A percentile compares a stretch with the other conserved stretches of the same genome.
Evolutionary conservation across 2,888 invertebrate genomes (phyloP).

Genomic region (Hirtodrosophila alboralis): DNA sequence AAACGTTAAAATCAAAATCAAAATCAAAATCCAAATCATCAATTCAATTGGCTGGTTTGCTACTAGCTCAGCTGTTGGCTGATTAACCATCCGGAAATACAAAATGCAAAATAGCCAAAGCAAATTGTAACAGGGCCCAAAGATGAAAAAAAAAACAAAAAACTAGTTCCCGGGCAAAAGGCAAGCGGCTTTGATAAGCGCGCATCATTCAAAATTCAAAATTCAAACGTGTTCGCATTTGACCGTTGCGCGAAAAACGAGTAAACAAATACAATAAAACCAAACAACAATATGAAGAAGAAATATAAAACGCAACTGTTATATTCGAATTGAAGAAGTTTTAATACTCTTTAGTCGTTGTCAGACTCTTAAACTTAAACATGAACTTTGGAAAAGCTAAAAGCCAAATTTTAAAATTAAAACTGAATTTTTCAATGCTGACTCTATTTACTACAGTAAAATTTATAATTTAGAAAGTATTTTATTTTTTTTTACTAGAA

Average conservation of each 20-base stretch:
- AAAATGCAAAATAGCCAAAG: constrained; percentile 68
- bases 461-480: too few relatives aligned
- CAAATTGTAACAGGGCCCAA: constrained; percentile 68
- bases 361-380: too few relatives aligned
- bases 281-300: constrained; percentile 10
- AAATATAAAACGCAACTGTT: constrained; percentile 8
- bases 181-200: constrained; percentile 50
- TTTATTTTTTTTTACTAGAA: too few relatives aligned
- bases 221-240: constrained; percentile 56
- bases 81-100: constrained; percentile 74
- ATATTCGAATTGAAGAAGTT: too few relatives aligned
- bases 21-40: constrained; percentile 26
- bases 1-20: constrained; percentile 7
- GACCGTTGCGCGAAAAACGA: constrained; percentile 57
- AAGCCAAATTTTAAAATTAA: too few relatives aligned
- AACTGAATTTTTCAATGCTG: too few relatives aligned
- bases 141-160: constrained; percentile 23
- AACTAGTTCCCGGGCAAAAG: constrained; percentile 56
- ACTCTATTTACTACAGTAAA: too few relatives aligned
- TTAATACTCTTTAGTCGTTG: too few relatives aligned
- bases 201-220: constrained; percentile 23
- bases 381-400: too few relatives aligned
- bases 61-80: constrained; percentile 41
- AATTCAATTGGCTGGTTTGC: constrained; percentile 25
- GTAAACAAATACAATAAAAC: constrained; percentile 17